These are phyloP conservation scores for Alviniconcha marisindica DNA, from an alignment of 1,140 invertebrate species.

Conservation along the genomic window DNA sequence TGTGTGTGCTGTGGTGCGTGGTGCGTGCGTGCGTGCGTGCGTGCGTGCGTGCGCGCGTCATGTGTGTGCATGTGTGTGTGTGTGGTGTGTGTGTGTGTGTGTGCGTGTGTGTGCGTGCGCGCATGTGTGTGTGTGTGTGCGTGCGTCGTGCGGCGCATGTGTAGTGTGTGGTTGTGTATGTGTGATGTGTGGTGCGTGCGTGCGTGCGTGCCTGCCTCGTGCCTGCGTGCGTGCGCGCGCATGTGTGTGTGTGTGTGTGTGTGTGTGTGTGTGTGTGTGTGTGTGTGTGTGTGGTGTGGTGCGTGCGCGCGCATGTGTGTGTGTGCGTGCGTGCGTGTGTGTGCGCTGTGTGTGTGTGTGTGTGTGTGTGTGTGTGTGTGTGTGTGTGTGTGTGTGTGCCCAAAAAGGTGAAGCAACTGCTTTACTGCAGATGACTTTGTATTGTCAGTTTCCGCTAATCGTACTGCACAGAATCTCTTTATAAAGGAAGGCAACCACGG, in stretches of 20 bases:
- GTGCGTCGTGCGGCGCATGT: too few species aligned
- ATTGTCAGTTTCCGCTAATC: too few species aligned
- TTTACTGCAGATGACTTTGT: too few species aligned
- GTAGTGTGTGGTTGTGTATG: too few species aligned
- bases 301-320: constrained; percentile 6
- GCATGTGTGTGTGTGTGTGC: background rate
- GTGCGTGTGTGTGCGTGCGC: background rate
- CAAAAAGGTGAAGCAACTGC: background rate
- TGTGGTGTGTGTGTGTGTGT: background rate
- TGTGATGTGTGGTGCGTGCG: too few species aligned
- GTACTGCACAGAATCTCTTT: too few species aligned
- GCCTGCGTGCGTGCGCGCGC: too few species aligned
- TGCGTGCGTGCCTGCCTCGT: background rate
- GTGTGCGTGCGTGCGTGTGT: background rate
- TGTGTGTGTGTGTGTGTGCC: constrained; percentile 1
- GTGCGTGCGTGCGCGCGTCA: too few species aligned
- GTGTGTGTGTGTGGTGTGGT: background rate
- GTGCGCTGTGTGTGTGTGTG: background rate
- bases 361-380: background rate
- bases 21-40: constrained; percentile 18
- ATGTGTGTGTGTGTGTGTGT: constrained; percentile 19
- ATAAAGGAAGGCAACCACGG: too few species aligned
- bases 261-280: background rate
- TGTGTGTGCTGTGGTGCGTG: background rate
- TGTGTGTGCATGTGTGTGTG: constrained; percentile 21